A percentile compares a stretch with the other conserved stretches of the same genome.
Evolutionary conservation across 2,797 vertebrate genomes (phyloP).

Genomic region (Setipinna tenuifilis): DNA sequence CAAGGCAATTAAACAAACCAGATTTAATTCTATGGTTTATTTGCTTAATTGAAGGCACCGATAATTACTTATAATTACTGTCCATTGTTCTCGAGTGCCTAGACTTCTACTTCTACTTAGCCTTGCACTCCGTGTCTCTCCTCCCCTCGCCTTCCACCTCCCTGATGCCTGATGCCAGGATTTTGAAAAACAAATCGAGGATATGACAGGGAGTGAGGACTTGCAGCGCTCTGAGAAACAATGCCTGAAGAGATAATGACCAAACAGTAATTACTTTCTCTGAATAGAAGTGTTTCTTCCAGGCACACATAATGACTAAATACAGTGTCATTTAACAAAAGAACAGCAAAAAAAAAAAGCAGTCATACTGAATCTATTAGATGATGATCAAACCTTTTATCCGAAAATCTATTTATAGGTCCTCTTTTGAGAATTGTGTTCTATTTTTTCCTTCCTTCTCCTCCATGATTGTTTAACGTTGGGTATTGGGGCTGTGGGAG

Average conservation of each 20-base stretch:
- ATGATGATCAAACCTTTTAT: conserved; percentile 38
- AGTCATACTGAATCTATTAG: conserved; percentile 33
- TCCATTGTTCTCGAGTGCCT: conserved; percentile 37
- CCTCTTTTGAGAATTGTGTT: not conserved
- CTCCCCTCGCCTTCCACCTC: conserved; percentile 27
- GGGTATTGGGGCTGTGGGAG: not conserved
- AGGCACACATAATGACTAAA: conserved; percentile 10
- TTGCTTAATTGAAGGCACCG: conserved; percentile 47
- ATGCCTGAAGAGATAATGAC: conserved; percentile 52
- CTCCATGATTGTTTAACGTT: not conserved
- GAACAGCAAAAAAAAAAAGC: not conserved
- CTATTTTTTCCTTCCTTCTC: not conserved
- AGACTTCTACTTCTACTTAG: not conserved
- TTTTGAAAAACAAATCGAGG: conserved; percentile 46
- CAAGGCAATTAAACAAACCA: conserved; percentile 49
- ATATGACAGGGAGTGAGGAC: conserved; percentile 35
- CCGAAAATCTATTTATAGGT: conserved; percentile 9
- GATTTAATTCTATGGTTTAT: conserved; percentile 46
- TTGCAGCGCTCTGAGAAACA: conserved; percentile 36
- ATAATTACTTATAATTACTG: conserved; percentile 55
- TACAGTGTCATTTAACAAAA: conserved; percentile 32
- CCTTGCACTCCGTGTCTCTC: not conserved
- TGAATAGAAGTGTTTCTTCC: conserved; percentile 42
- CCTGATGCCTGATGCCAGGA: not conserved
- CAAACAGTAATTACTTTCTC: conserved; percentile 50